These are phyloP conservation scores for Nemoura dubitans DNA, from an alignment of 2,888 invertebrate genomes.

Conservation along the genomic window DNA sequence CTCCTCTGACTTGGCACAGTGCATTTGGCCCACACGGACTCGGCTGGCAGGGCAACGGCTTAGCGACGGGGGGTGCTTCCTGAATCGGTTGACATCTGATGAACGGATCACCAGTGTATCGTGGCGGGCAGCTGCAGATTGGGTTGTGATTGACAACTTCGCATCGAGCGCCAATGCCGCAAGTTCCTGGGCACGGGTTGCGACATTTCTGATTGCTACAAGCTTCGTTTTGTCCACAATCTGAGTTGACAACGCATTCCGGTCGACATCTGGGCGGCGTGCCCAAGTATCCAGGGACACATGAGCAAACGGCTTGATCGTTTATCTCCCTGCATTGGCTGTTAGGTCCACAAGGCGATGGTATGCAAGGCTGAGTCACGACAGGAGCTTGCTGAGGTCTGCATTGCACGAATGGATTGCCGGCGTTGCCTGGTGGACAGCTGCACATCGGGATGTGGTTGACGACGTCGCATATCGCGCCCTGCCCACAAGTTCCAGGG, in stretches of 20 bases:
- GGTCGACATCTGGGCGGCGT: constrained; percentile 64
- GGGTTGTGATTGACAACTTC: constrained; percentile 80
- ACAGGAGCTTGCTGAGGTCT: constrained; percentile 62
- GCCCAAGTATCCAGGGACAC: constrained; percentile 62
- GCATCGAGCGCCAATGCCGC: constrained; percentile 74
- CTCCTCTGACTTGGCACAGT: constrained; percentile 62
- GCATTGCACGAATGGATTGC: constrained; percentile 75
- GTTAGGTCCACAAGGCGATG: constrained; percentile 64
- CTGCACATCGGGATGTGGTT: constrained; percentile 78
- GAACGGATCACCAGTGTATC: constrained; percentile 81
- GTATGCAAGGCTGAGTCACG: constrained; percentile 71
- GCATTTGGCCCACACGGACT: constrained; percentile 57
- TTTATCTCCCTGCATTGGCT: constrained; percentile 63
- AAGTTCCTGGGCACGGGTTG: constrained; percentile 66
- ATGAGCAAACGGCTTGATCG: constrained; percentile 63
- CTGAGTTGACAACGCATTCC: constrained; percentile 64
- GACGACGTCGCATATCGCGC: constrained; percentile 76
- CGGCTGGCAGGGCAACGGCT: constrained; percentile 30
- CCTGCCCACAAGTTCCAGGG: constrained; percentile 73
- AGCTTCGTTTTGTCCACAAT: constrained; percentile 63
- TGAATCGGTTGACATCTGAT: constrained; percentile 67
- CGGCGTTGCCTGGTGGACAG: constrained; percentile 67
- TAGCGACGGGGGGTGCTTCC: constrained; percentile 46
- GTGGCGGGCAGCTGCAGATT: constrained; percentile 74
- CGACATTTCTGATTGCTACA: constrained; percentile 65